These are phyloP conservation scores for Astur gentilis DNA, from an alignment of 2,113 vertebrate genomes.

Conservation along the genomic window DNA sequence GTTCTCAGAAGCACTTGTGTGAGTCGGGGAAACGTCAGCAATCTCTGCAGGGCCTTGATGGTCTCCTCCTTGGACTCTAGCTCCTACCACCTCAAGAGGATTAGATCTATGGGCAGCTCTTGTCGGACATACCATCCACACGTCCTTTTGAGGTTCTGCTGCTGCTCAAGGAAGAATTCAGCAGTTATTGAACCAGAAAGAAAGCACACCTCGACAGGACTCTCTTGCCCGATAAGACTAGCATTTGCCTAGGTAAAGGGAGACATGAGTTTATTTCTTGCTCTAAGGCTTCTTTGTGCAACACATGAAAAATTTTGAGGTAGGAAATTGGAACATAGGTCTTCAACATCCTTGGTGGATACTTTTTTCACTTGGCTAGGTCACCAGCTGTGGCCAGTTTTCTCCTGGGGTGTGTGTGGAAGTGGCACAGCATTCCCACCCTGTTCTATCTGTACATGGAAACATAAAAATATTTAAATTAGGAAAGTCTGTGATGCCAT, in stretches of 20 bases:
- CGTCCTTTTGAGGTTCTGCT: neutral
- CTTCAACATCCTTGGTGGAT: neutral
- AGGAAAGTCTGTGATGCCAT: neutral
- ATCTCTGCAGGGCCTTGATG: neutral
- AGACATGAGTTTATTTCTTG: neutral
- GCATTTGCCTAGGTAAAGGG: neutral
- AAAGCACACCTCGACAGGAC: accelerated
- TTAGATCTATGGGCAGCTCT: neutral
- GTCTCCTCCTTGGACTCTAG: neutral
- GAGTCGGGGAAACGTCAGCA: neutral
- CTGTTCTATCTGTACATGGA: neutral
- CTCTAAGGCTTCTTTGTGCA: neutral
- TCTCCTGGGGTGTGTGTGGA: neutral
- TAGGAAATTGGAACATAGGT: neutral
- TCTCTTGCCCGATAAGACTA: neutral
- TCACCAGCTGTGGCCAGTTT: neutral
- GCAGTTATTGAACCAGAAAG: neutral
- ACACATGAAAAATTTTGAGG: neutral
- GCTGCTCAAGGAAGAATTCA: neutral
- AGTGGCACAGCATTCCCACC: neutral
- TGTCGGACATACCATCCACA: neutral
- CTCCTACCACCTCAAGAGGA: neutral
- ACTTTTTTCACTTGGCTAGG: neutral
- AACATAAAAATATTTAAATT: neutral
- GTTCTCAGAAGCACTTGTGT: slow-evolving; percentile 9